phyloP scores from a whole-genome alignment of 2,797 vertebrate species.

The Esox masquinongy region DNA sequence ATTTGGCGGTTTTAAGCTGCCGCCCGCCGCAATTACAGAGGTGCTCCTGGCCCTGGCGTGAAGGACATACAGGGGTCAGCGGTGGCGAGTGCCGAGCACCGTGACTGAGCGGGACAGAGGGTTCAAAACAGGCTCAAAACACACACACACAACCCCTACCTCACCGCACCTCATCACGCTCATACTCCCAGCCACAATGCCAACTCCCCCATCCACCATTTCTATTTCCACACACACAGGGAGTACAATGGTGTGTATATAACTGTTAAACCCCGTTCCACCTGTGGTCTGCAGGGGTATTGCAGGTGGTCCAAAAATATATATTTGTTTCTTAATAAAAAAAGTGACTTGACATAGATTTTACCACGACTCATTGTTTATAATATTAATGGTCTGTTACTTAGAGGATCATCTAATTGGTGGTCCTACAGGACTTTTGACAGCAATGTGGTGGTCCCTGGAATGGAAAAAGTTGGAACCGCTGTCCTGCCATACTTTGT shows the following conservation, averaged over 20 bases:
- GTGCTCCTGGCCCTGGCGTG: conserved; percentile 71
- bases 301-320: too few species aligned
- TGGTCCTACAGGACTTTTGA: too few species aligned
- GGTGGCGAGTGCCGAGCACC: conserved; percentile 52
- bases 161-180: background rate
- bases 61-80: conserved; percentile 77
- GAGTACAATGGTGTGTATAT: background rate
- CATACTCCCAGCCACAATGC: background rate
- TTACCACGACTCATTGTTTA: too few species aligned
- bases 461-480: too few species aligned
- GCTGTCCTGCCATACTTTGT: background rate
- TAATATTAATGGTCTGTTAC: too few species aligned
- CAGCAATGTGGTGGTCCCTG: too few species aligned
- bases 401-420: too few species aligned
- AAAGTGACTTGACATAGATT: too few species aligned
- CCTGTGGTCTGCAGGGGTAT: too few species aligned
- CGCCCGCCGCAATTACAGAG: conserved; percentile 68
- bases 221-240: background rate
- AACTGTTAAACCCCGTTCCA: background rate
- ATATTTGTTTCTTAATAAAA: too few species aligned
- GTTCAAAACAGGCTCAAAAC: conserved; percentile 42
- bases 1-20: conserved; percentile 78
- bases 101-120: conserved; percentile 55
- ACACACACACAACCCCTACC: conserved; percentile 6
- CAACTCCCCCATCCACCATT: background rate